Base-by-base conservation (phyloP, 2,113 vertebrate genomes). In the Chamaetylas fuelleborni region DNA sequence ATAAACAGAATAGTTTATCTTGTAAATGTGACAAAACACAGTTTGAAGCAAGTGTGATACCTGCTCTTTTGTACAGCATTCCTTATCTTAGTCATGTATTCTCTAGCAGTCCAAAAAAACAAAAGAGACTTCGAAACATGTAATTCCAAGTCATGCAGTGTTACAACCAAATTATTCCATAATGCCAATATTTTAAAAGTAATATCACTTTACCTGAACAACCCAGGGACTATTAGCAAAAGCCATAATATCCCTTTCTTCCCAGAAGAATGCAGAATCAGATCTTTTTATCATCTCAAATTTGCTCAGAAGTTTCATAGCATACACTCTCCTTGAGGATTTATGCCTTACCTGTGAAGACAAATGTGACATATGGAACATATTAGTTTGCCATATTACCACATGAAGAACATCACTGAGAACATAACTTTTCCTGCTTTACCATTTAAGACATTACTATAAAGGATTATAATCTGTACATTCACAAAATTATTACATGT, bases 251-350 rank as follows among this genome's bases (percentile, higher is more conserved):
- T 99, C 99, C 73, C 99, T 98, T 98, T 99, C 99, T 98, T 99
- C 99, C 99, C 99, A 99, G 96, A 99, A 99, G 98, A 99, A 99
- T 78, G 99, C 99, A 64, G 99, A 99, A 97, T 99, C 99, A 1
- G 99, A 99, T 97, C 99, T 98, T 98, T 99, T 99, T 96, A 99
- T 99, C 99, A 99, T 99, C 97, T 99, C 99, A 98, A 99, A 99
- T 97, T 99, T 99, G 98, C 99, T 99, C 56, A 99, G 97, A 95
- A 99, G 99, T 96, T 99, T 99, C 99, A 99, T 99, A 90, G 99
- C 99, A 50, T 99, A 99, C 9, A 99, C 99, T 93, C 99, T 99
- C 85, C 98, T 97, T 56, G 99, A 99, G 31, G 98, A 98, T 98
- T 99, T 99, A 98, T 99, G 99, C 93, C 99, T 99, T 82, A 99